A percentile compares a stretch with the other conserved stretches of the same genome.
Conservation (phyloP, 1,140 invertebrate species). For the Drosophila littoralis region DNA sequence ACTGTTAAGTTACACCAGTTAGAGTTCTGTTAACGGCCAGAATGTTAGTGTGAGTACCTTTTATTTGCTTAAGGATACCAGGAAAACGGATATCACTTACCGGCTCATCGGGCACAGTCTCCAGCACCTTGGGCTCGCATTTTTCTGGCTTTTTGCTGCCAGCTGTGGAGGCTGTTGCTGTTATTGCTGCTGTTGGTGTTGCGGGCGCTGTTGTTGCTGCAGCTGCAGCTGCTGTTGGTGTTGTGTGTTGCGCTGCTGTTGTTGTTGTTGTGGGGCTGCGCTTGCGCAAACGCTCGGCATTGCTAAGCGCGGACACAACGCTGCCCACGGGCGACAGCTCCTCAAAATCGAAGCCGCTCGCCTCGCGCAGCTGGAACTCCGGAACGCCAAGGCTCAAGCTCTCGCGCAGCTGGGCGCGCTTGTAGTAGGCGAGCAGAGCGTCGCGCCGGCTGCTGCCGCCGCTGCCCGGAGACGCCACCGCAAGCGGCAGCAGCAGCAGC, state of each 20-base stretch:
- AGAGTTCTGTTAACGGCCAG: background rate
- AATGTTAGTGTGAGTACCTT: background rate
- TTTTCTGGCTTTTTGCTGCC: constrained; percentile 50
- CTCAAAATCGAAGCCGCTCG: constrained; percentile 54
- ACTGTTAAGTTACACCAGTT: background rate
- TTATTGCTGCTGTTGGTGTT: constrained; percentile 28
- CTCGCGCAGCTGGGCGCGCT: constrained; percentile 65
- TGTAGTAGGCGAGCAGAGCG: constrained; percentile 73
- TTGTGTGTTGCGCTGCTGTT: constrained; percentile 3
- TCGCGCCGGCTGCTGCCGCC: constrained; percentile 53
- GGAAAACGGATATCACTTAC: constrained; percentile 51
- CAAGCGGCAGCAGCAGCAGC: constrained; percentile 44
- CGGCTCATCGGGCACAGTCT: constrained; percentile 76
- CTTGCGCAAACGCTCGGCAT: constrained; percentile 62
- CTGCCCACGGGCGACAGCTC: constrained; percentile 62
- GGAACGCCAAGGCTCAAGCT: constrained; percentile 39
- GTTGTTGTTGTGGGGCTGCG: constrained; percentile 53
- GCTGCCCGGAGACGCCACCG: constrained; percentile 34
- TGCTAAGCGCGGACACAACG: constrained; percentile 60
- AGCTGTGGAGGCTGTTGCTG: constrained; percentile 9
- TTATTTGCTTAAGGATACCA: background rate
- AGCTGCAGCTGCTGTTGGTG: constrained; percentile 8
- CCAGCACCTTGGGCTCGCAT: constrained; percentile 79
- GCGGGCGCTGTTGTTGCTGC: background rate
- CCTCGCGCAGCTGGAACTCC: constrained; percentile 58